Percentiles rank a stretch among this genome's conserved stretches.
These are phyloP conservation scores for Drosophila tani DNA, from an alignment of 1,140 invertebrate genomes.

Conservation along the genomic window DNA sequence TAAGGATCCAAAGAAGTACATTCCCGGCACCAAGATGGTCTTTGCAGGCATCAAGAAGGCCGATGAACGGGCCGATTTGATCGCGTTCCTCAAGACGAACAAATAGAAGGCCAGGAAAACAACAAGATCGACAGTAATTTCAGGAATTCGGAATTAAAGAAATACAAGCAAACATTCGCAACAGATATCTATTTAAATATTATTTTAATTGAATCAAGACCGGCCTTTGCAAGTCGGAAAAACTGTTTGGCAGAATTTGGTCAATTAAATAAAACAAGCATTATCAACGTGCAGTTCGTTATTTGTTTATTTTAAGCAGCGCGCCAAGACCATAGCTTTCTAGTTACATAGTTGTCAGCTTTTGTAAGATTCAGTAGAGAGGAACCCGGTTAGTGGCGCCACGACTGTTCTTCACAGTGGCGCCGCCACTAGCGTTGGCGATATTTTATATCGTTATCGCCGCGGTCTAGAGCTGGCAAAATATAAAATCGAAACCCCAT, in stretches of 20 bases:
- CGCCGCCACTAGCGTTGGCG: background rate
- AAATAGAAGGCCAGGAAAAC: constrained; percentile 22
- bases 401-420: background rate
- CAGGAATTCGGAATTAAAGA: background rate
- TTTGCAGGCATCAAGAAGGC: constrained; percentile 93
- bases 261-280: background rate
- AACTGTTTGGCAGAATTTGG: background rate
- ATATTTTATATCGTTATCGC: too few species aligned
- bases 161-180: background rate
- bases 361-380: background rate
- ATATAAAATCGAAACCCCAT: too few species aligned
- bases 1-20: constrained; percentile 92
- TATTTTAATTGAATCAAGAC: background rate
- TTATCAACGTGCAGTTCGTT: background rate
- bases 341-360: background rate
- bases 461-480: too few species aligned
- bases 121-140: constrained; percentile 28
- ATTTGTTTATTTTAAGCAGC: background rate
- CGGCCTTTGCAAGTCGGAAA: rapidly evolving
- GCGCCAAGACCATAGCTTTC: background rate
- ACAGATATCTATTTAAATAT: background rate
- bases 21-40: constrained; percentile 94
- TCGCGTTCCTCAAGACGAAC: constrained; percentile 87
- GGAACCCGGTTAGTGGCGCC: background rate
- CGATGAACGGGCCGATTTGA: constrained; percentile 90